Percentiles rank a stretch among this genome's conserved stretches.
phyloP scores from a whole-genome alignment of 2,113 vertebrate species.

The Oxyruncus cristatus region DNA sequence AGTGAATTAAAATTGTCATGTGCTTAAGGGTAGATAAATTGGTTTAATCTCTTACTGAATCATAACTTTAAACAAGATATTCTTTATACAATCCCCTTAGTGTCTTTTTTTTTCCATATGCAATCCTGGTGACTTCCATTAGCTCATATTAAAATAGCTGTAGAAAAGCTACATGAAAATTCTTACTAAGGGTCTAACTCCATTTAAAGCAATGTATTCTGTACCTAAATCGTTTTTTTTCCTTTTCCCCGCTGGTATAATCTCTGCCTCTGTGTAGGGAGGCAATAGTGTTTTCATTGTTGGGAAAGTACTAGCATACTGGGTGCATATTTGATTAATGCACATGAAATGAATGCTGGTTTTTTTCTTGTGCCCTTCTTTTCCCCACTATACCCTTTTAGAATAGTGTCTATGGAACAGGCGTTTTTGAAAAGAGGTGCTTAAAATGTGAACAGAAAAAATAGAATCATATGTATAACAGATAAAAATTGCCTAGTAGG shows the following conservation, averaged over 20 bases:
- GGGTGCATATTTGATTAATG: background rate
- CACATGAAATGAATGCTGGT: background rate
- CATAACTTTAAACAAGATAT: background rate
- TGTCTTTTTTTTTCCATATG: background rate
- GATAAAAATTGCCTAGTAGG: background rate
- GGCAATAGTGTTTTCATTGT: background rate
- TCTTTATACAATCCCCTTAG: background rate
- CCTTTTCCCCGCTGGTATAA: background rate
- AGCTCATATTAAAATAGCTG: background rate
- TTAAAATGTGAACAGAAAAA: conserved; percentile 17
- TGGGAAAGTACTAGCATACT: background rate
- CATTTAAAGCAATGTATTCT: background rate
- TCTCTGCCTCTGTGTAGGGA: background rate
- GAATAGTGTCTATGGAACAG: background rate
- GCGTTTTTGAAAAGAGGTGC: background rate
- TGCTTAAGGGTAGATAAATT: background rate
- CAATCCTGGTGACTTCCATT: background rate
- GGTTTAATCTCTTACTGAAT: background rate
- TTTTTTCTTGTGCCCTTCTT: background rate
- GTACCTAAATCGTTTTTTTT: background rate
- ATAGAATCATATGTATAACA: background rate
- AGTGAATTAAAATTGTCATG: background rate
- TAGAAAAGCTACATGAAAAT: background rate
- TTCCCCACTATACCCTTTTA: background rate
- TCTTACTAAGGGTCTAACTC: background rate